These are phyloP conservation scores for Argyra leucocephala DNA, from an alignment of 2,888 invertebrate genomes.

Conservation along the genomic window DNA sequence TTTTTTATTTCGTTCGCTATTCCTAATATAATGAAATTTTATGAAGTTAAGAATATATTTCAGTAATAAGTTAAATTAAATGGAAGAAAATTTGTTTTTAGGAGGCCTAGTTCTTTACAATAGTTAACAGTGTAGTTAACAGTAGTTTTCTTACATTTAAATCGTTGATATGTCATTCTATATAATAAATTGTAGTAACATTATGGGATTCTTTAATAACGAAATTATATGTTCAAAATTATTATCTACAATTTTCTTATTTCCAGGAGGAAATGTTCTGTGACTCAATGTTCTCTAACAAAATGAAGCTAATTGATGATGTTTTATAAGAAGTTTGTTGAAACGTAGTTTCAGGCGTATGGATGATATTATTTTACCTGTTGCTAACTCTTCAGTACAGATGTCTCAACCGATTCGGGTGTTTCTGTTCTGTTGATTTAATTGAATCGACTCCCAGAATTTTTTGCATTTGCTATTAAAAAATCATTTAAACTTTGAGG, in stretches of 20 bases:
- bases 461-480: constrained; percentile 78
- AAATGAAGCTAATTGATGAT: constrained; percentile 83
- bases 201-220: not conserved
- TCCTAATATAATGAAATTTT: too few relatives aligned
- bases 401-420: constrained; percentile 63
- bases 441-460: constrained; percentile 78
- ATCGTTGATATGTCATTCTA: too few relatives aligned
- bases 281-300: constrained; percentile 99
- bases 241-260: constrained; percentile 91
- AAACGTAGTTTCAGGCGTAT: constrained; percentile 62
- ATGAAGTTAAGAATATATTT: too few relatives aligned
- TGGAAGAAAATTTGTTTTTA: too few relatives aligned
- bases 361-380: constrained; percentile 72
- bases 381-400: constrained; percentile 87
- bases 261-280: too few relatives aligned
- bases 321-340: constrained; percentile 91
- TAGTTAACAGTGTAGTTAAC: too few relatives aligned
- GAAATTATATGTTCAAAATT: constrained; percentile 54
- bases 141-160: too few relatives aligned
- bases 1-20: too few relatives aligned
- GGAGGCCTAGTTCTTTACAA: too few relatives aligned
- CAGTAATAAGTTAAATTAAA: too few relatives aligned
- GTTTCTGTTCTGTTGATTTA: constrained; percentile 90
- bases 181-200: too few relatives aligned
- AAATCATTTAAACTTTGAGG: constrained; percentile 83